These are phyloP conservation scores for Silurus glanis DNA, from an alignment of 2,113 vertebrate genomes.

Conservation along the genomic window DNA sequence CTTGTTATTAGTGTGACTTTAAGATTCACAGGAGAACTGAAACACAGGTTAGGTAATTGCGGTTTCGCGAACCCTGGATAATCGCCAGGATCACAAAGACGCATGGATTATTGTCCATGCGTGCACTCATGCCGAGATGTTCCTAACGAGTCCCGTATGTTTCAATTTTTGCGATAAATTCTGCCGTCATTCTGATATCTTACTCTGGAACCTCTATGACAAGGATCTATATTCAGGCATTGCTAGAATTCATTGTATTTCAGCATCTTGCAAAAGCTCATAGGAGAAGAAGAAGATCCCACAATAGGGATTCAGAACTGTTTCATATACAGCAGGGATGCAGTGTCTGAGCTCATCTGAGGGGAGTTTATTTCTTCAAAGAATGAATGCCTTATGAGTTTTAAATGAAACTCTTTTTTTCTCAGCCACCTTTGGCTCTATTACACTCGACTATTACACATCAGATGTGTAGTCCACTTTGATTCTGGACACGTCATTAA, in stretches of 20 bases:
- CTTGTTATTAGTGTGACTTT: neutral
- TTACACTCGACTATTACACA: neutral
- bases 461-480: neutral
- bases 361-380: neutral
- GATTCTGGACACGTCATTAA: neutral
- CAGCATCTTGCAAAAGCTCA: neutral
- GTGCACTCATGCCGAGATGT: neutral
- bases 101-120: neutral
- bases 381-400: neutral
- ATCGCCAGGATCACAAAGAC: neutral
- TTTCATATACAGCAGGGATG: neutral
- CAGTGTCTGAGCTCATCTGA: slow-evolving; percentile 3
- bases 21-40: slow-evolving; percentile 11
- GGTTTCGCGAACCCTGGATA: neutral
- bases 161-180: neutral
- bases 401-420: neutral
- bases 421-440: neutral
- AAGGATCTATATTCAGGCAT: neutral
- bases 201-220: neutral
- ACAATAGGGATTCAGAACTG: neutral
- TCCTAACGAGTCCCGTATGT: neutral
- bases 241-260: neutral
- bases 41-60: neutral
- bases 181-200: neutral
- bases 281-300: neutral